Percentiles rank a stretch among this genome's conserved stretches.
phyloP scores from a whole-genome alignment of 2,113 vertebrate genomes.

The Trogon surrucura region DNA sequence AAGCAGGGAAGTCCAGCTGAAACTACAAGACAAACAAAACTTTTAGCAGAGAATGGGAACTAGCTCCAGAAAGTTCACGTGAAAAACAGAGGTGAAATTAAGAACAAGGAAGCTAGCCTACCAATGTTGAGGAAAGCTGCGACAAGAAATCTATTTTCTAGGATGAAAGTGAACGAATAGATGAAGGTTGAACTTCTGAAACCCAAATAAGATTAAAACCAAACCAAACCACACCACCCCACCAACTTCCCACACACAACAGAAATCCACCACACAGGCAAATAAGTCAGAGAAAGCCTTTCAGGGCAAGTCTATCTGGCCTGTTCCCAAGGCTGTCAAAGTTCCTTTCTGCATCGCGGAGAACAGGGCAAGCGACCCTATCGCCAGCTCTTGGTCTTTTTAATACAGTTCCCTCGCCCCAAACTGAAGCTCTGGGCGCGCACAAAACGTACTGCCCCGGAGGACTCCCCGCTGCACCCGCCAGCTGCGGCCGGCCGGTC shows the following conservation, averaged over 20 bases:
- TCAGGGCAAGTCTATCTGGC: background rate
- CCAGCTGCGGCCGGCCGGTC: no score
- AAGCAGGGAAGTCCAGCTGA: background rate
- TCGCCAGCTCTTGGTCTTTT: background rate
- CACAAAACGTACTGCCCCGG: fast-evolving
- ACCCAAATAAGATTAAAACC: background rate
- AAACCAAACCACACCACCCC: no score
- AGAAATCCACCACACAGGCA: background rate
- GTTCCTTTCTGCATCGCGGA: background rate
- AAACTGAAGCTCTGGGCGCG: background rate
- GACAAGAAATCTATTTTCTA: background rate
- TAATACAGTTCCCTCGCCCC: fast-evolving
- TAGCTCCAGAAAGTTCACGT: background rate
- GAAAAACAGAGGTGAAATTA: background rate
- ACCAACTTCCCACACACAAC: background rate
- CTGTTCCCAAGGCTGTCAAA: background rate
- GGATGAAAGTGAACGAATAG: background rate
- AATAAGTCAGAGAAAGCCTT: background rate
- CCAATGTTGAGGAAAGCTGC: background rate
- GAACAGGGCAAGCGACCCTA: background rate
- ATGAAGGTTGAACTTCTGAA: background rate
- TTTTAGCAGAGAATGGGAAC: conserved; percentile 4
- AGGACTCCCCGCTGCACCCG: no score
- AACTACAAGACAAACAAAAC: conserved; percentile 1
- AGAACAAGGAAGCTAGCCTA: background rate